Evolutionary conservation across 1,140 invertebrate genomes (phyloP), one percentile per base, ranked within the genome.

Genomic region (Telenomus remus): DNA sequence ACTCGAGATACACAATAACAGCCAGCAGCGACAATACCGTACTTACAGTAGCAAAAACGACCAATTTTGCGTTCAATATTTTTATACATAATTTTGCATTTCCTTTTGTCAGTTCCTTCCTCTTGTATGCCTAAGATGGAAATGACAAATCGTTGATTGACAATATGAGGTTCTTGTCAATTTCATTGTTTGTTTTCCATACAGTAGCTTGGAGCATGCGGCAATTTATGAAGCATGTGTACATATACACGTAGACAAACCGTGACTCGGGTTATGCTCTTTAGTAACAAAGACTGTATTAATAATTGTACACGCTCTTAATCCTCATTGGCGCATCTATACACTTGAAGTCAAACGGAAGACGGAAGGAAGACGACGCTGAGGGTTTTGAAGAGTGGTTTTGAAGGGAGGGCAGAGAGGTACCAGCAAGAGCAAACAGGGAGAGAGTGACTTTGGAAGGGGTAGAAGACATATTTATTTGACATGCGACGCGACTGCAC

Each of bases 401-500:
- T 66, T 69, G 57, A 74, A 64, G 72, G 60, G 72, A 78, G 78
- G 77, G 63, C 76, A 80, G 76, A 72, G 66, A 55, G 73, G 76
- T 68, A 50, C 65, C 14, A 50, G 76, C 65, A 76, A 75, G 78
- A 60, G 78, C 61, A 71, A 82, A 80, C 69, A 78, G 61, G 68
- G 70, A 79, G 75, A 63, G 60, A 60, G 44, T 44, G 37, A 76
- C 50, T 68, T 49, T 51, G 65, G 73, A 27, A 75, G 59, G 78
- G 59, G 78, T 59, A 69, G 80, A 82, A 85, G 86, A 87, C 86
- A 87, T 88, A 88, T 88, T 88, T 88, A 87, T 88, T 88, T 88
- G 86, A 88, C 86, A 83, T 88, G 87, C 85, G 85, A 88, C 85
- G 86, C 85, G 85, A 87, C 86, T 87, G 86, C 86, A 87, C 78